Percentiles rank a stretch among this genome's conserved stretches.
Conservation (phyloP, 2,888 invertebrate genomes). For the Apodemia mormo region DNA sequence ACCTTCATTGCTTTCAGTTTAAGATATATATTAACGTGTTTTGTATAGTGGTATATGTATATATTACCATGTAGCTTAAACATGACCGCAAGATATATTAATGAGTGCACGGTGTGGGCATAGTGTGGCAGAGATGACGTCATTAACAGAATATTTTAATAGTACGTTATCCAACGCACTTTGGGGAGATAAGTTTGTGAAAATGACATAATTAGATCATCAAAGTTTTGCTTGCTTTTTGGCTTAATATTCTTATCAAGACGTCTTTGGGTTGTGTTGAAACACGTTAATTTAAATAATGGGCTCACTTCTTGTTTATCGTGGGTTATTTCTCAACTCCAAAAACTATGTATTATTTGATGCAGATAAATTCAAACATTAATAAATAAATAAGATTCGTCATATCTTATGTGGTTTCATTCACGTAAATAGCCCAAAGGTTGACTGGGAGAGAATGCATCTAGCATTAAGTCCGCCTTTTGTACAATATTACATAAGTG, state of each 20-base stretch:
- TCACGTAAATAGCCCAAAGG: no score
- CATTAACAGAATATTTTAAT: slow-evolving; percentile 40
- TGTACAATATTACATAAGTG: no score
- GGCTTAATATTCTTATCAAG: slow-evolving; percentile 23
- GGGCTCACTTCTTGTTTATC: neutral
- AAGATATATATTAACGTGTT: slow-evolving; percentile 38
- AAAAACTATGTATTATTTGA: neutral
- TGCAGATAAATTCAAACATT: neutral
- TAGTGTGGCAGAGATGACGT: slow-evolving; percentile 53
- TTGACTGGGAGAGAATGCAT: no score
- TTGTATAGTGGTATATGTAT: slow-evolving; percentile 24
- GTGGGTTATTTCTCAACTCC: neutral
- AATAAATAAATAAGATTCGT: neutral
- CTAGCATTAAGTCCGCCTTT: no score
- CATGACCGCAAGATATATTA: slow-evolving; percentile 25
- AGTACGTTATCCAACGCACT: slow-evolving; percentile 6
- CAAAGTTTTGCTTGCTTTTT: slow-evolving; percentile 28
- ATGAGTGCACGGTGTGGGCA: slow-evolving; percentile 50
- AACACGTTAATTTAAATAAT: neutral
- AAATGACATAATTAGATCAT: slow-evolving; percentile 43
- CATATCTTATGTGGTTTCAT: no score
- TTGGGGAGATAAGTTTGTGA: slow-evolving; percentile 40
- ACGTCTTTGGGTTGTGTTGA: neutral
- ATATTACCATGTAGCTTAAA: slow-evolving; percentile 22
- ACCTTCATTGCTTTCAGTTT: slow-evolving; percentile 41